Conservation (phyloP, 2,888 invertebrate genomes). For the Sussaba pulchella region DNA sequence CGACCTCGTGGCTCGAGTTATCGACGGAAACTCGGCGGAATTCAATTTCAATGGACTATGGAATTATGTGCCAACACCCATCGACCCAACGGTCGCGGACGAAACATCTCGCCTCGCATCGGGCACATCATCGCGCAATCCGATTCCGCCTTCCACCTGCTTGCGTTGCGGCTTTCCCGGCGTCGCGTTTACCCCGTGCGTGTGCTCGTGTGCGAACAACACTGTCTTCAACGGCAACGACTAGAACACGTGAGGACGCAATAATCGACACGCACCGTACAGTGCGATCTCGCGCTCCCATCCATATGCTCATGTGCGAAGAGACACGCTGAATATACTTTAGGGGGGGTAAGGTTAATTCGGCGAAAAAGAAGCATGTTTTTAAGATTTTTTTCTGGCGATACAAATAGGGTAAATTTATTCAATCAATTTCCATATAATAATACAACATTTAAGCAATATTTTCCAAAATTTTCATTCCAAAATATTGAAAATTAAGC, state of each 20-base stretch:
- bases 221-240: not conserved
- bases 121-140: conserved; percentile 33
- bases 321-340: not conserved
- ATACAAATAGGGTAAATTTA: too few relatives aligned
- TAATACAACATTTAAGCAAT: too few relatives aligned
- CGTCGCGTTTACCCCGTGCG: not conserved
- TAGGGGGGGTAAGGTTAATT: too few relatives aligned
- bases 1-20: too few relatives aligned
- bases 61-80: too few relatives aligned
- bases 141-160: conserved; percentile 31
- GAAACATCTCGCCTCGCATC: conserved; percentile 53
- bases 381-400: too few relatives aligned
- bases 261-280: conserved; percentile 35
- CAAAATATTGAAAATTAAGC: too few relatives aligned
- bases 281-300: not conserved
- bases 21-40: too few relatives aligned
- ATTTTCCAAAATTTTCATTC: too few relatives aligned
- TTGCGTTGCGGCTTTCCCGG: conserved; percentile 34
- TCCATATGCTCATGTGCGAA: conserved; percentile 5
- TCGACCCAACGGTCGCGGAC: not conserved
- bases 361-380: too few relatives aligned
- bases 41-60: too few relatives aligned
- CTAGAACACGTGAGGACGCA: conserved; percentile 21
- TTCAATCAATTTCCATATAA: too few relatives aligned
- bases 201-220: conserved; percentile 8